Conservation (phyloP, 2,113 vertebrate species). For the Ictalurus furcatus region DNA sequence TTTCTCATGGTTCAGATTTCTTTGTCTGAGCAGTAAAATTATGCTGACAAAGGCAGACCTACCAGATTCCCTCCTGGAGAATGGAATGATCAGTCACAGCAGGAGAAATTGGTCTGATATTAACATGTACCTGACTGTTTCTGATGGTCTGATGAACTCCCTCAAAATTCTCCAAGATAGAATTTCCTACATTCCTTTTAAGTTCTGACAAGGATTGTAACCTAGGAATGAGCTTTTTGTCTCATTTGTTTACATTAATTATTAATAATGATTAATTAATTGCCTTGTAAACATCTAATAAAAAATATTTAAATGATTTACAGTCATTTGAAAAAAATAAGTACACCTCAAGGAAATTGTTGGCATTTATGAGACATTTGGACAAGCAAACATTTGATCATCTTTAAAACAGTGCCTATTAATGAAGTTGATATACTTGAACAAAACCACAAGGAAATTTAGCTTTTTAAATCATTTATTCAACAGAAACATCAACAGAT, state of each 20-base stretch:
- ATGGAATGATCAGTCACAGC: slow-evolving; percentile 44
- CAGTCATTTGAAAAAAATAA: no score
- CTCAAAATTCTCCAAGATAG: background rate
- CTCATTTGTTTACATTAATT: background rate
- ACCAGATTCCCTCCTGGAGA: slow-evolving; percentile 38
- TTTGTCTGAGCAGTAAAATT: slow-evolving; percentile 11
- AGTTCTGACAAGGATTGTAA: background rate
- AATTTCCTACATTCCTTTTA: background rate
- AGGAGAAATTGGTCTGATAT: slow-evolving; percentile 23
- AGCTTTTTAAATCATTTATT: no score
- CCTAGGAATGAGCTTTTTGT: background rate
- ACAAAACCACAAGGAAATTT: no score
- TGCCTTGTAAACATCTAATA: background rate
- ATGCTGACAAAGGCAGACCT: slow-evolving; percentile 19
- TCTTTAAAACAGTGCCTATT: no score
- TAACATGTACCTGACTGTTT: slow-evolving; percentile 16
- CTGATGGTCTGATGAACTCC: slow-evolving; percentile 31
- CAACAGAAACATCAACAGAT: no score
- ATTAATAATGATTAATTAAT: background rate
- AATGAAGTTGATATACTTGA: no score
- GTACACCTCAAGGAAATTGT: no score
- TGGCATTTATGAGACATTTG: no score
- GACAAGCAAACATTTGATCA: no score
- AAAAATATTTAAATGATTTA: background rate
- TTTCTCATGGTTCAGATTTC: background rate